These are phyloP conservation scores for Hirundichthys speculiger DNA, from an alignment of 2,113 vertebrate species.

Conservation along the genomic window DNA sequence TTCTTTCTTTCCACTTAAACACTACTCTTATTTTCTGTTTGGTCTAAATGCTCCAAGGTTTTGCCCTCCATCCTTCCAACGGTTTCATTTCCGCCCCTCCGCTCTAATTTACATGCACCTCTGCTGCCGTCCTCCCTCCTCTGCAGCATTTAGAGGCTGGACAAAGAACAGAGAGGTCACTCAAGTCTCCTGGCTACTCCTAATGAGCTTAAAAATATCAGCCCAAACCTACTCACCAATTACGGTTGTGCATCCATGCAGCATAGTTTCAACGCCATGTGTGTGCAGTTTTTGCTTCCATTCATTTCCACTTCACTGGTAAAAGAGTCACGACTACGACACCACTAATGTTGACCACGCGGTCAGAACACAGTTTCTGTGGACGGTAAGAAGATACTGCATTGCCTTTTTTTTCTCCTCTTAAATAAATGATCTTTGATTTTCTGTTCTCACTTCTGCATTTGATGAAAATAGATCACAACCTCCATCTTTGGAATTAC, in stretches of 20 bases:
- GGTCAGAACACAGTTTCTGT: too few relatives aligned
- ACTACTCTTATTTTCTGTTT: not conserved
- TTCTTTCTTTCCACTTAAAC: not conserved
- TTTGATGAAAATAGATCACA: too few relatives aligned
- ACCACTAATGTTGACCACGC: too few relatives aligned
- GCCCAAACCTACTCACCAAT: constrained; percentile 17
- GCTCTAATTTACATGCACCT: constrained; percentile 36
- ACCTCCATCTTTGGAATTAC: too few relatives aligned
- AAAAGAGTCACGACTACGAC: too few relatives aligned
- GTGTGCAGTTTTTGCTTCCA: not conserved
- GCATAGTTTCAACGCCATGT: too few relatives aligned
- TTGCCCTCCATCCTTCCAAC: not conserved
- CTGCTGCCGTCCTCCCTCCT: constrained; percentile 7
- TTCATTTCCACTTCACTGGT: constrained; percentile 9
- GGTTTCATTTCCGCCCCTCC: not conserved
- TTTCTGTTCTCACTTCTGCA: too few relatives aligned
- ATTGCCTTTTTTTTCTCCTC: too few relatives aligned
- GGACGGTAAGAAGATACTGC: too few relatives aligned
- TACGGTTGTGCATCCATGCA: not conserved
- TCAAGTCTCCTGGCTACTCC: constrained; percentile 49
- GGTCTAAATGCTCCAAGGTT: not conserved
- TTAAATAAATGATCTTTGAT: too few relatives aligned
- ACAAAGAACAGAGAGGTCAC: constrained; percentile 60
- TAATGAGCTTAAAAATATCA: constrained; percentile 53
- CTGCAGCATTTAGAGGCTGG: constrained; percentile 39